A percentile compares a stretch with the other conserved stretches of the same genome.
Conservation (phyloP, 2,888 invertebrate species). For the Laothoe populi region DNA sequence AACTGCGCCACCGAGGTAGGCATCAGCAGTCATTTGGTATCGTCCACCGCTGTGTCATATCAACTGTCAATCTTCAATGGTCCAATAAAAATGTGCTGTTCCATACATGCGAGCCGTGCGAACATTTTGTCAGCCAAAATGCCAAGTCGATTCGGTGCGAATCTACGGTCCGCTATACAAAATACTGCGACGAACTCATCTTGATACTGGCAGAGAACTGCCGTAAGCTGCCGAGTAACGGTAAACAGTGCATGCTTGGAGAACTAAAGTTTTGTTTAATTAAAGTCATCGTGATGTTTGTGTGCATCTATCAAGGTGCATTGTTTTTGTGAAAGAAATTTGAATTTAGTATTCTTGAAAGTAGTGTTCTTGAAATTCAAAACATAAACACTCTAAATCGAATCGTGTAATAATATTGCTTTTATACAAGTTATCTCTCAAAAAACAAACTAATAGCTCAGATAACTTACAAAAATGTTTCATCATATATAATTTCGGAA, state of each 20-base stretch:
- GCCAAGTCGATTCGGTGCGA: constrained; percentile 76
- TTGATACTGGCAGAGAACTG: constrained; percentile 55
- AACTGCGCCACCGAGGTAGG: too few species aligned
- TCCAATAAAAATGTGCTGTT: constrained; percentile 43
- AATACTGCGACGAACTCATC: constrained; percentile 40
- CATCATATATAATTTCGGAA: not conserved
- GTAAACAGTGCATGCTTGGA: not conserved
- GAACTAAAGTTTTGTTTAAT: not conserved
- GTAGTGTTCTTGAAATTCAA: too few species aligned
- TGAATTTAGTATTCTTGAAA: not conserved
- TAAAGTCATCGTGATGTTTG: not conserved
- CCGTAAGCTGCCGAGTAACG: not conserved
- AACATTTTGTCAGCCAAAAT: constrained; percentile 81
- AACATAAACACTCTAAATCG: too few species aligned
- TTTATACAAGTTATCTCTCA: not conserved
- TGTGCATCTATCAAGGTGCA: not conserved
- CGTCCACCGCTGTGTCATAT: not conserved
- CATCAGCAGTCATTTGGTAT: too few species aligned
- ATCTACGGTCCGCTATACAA: constrained; percentile 70
- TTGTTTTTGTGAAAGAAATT: not conserved
- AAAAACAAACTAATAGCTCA: not conserved
- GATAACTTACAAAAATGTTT: not conserved
- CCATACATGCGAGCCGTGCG: constrained; percentile 56
- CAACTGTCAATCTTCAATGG: not conserved
- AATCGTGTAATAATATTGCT: not conserved